Conservation (phyloP, 2,888 invertebrate species). For the Trichacis sp. region DNA sequence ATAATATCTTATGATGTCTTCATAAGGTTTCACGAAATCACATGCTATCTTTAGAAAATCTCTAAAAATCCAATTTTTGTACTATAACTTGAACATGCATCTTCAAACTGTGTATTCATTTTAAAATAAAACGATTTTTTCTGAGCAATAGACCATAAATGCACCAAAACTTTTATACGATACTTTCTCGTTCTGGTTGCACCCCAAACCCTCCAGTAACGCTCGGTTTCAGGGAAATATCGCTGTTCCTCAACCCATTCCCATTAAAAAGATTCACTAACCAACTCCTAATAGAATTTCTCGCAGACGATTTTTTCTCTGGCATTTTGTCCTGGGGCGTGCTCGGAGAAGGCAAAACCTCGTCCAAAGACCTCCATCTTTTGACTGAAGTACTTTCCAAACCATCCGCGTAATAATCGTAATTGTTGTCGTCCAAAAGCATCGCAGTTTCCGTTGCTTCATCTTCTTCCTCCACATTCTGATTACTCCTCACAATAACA, state of each 20-base stretch:
- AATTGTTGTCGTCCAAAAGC: constrained; percentile 59
- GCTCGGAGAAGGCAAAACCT: constrained; percentile 70
- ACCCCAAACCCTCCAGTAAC: constrained; percentile 72
- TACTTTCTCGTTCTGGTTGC: constrained; percentile 74
- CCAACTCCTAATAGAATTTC: constrained; percentile 80
- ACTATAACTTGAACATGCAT: too few relatives aligned
- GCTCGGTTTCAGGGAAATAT: constrained; percentile 72
- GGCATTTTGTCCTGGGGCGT: constrained; percentile 64
- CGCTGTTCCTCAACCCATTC: constrained; percentile 77
- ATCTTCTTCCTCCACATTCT: constrained; percentile 28
- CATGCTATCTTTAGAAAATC: too few relatives aligned
- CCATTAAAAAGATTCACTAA: constrained; percentile 81
- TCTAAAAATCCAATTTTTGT: too few relatives aligned
- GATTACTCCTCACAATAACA: constrained; percentile 59
- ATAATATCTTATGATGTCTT: too few relatives aligned
- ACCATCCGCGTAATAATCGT: constrained; percentile 60
- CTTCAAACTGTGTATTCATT: too few relatives aligned
- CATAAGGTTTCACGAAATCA: too few relatives aligned
- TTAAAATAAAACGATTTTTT: too few relatives aligned
- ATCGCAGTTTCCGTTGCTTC: constrained; percentile 70
- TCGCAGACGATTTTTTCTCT: constrained; percentile 73
- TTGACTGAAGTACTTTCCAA: constrained; percentile 66
- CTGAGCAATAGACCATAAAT: too few relatives aligned
- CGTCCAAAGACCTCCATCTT: constrained; percentile 84
- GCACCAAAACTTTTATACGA: constrained; percentile 71